Percentiles rank a stretch among this genome's conserved stretches.
phyloP scores from a whole-genome alignment of 2,113 vertebrate species.

The Eclectus roratus region DNA sequence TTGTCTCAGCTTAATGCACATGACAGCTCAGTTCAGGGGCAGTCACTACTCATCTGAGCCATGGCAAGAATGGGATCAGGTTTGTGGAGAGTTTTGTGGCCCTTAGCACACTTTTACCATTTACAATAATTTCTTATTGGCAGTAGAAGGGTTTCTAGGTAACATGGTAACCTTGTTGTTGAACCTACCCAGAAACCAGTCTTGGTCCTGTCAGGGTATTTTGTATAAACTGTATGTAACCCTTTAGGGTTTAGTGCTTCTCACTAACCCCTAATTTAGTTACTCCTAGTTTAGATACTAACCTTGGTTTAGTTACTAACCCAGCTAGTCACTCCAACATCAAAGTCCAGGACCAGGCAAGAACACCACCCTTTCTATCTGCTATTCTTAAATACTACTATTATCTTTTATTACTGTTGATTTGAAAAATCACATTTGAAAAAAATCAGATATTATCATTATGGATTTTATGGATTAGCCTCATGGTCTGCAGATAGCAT shows the following conservation, averaged over 20 bases:
- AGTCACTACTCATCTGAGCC: neutral
- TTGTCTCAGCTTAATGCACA: neutral
- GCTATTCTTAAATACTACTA: neutral
- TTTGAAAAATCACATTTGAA: neutral
- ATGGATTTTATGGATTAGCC: neutral
- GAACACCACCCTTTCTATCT: neutral
- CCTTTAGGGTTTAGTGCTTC: neutral
- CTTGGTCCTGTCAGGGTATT: neutral
- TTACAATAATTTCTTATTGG: neutral
- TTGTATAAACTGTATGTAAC: neutral
- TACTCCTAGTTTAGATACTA: neutral
- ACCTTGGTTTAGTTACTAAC: neutral
- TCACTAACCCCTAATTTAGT: neutral
- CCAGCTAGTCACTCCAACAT: neutral
- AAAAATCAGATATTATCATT: neutral
- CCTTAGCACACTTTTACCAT: neutral
- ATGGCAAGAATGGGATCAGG: neutral
- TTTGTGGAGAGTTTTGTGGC: neutral
- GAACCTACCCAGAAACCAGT: neutral
- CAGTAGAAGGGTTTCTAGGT: neutral
- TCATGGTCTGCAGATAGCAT: neutral
- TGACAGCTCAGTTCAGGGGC: neutral
- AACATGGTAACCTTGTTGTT: neutral
- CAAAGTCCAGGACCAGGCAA: neutral
- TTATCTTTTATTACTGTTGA: neutral